Evolutionary conservation across 2,113 vertebrate species (phyloP), one percentile per base, ranked within the genome.

Genomic region (Sander vitreus): DNA sequence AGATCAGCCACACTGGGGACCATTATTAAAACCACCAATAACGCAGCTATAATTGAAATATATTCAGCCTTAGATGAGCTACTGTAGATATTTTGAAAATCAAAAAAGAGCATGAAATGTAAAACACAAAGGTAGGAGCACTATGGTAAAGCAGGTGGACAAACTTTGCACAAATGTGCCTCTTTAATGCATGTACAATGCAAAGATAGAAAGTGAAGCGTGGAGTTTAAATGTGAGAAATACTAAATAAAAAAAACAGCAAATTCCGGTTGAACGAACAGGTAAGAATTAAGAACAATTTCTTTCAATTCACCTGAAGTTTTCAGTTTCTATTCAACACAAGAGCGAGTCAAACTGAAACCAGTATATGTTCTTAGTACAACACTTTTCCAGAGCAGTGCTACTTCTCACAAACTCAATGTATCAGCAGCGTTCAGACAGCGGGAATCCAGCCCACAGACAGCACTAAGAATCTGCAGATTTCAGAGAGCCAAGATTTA

Each of bases 221-320:
- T 43, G 39, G 9, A 11, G 6, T n/a, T 33, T 6, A 7, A 6
- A 11, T 1, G 33, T 33, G 5, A 12, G 45, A 65, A 45, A 16
- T 15, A 3, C 2, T 9, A 43, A 10, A 10, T 43, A 11, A 19
- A 6, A 63, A 62, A 62, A 58, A 3, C 23, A 2, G 11, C 5
- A 33, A 21, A 15, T 33, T 18, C 15, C 4, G 4, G 23, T 23
- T 16, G 5, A 59, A 7, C 10, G 30, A 70, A n/a, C 30, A 15
- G 19, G 47, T 30, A 23, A 25, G 18, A 18, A 30, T 21, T 1
- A 7, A 11, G 9, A 25, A 21, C 18, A 0, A 11, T 48, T 7
- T 5, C 9, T 59, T 64, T 65, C 73, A 65, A 65, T 48, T 71
- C 59, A 69, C 53, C 63, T 81, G 18, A 30, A 33, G 5, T 13